phyloP scores from a whole-genome alignment of 2,113 vertebrate genomes.

The Atractosteus spatula region DNA sequence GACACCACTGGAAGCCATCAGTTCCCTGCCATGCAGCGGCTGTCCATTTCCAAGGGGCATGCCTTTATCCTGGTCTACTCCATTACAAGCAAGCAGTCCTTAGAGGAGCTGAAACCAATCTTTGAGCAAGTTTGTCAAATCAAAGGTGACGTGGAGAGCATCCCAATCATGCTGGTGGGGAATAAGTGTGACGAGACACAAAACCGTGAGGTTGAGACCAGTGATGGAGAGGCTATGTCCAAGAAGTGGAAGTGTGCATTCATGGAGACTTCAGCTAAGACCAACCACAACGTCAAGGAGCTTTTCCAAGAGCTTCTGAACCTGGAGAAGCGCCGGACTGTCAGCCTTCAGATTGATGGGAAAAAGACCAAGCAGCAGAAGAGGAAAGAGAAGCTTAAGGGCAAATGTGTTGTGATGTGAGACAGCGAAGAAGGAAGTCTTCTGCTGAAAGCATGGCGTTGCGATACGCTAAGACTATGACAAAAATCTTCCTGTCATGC shows the following conservation, averaged over 20 bases:
- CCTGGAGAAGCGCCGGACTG: constrained; percentile 76
- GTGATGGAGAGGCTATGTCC: constrained; percentile 70
- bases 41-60: constrained; percentile 78
- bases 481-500: neutral
- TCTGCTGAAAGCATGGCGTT: neutral
- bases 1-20: constrained; percentile 79
- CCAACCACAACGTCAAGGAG: constrained; percentile 75
- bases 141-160: constrained; percentile 73
- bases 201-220: constrained; percentile 66
- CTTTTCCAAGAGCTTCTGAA: constrained; percentile 76
- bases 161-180: constrained; percentile 79
- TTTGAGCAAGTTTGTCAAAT: constrained; percentile 79
- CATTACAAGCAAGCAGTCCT: constrained; percentile 72
- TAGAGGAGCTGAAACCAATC: constrained; percentile 77
- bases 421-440: neutral
- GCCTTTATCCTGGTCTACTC: constrained; percentile 79
- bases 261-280: constrained; percentile 79
- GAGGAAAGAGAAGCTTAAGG: constrained; percentile 76
- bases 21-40: constrained; percentile 78
- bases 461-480: neutral
- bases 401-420: constrained; percentile 78
- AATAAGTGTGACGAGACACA: constrained; percentile 77
- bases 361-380: constrained; percentile 80
- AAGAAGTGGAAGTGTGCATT: constrained; percentile 78
- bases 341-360: constrained; percentile 76